phyloP scores from a whole-genome alignment of 2,113 vertebrate genomes.

The Oryzias curvinotus region DNA sequence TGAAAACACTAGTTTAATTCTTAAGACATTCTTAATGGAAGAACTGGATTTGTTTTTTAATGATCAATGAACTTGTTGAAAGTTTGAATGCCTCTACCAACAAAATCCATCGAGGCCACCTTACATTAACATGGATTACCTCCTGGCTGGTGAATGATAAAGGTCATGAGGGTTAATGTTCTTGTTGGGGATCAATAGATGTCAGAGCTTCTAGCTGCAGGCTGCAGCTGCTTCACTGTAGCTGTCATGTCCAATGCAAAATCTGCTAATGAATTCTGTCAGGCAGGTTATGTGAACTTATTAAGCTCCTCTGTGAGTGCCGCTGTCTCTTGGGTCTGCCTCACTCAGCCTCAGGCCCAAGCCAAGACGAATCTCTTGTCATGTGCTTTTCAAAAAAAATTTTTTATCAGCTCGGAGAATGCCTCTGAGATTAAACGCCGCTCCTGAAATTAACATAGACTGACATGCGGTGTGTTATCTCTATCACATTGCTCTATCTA shows the following conservation, averaged over 20 bases:
- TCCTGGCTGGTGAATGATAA: slow-evolving; percentile 3
- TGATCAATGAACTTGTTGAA: not conserved
- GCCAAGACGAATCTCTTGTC: slow-evolving; percentile 18
- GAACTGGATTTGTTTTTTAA: too few relatives aligned
- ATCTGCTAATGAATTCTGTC: slow-evolving; percentile 34
- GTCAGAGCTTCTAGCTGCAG: slow-evolving; percentile 19
- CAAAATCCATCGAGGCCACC: not conserved
- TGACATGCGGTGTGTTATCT: slow-evolving; percentile 19
- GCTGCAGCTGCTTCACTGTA: slow-evolving; percentile 6
- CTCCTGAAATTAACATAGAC: not conserved
- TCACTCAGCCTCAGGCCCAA: slow-evolving; percentile 38
- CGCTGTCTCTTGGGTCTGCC: slow-evolving; percentile 20
- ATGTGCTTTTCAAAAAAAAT: slow-evolving; percentile 11
- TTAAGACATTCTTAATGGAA: too few relatives aligned
- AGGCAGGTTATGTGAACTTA: slow-evolving; percentile 42
- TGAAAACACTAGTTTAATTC: too few relatives aligned
- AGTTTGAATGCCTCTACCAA: not conserved
- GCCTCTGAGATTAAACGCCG: slow-evolving; percentile 11
- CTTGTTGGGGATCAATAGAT: slow-evolving; percentile 19
- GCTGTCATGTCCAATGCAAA: slow-evolving; percentile 22
- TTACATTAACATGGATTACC: not conserved
- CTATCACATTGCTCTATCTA: not conserved
- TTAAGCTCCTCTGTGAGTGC: slow-evolving; percentile 32
- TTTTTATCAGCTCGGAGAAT: slow-evolving; percentile 10
- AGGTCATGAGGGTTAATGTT: slow-evolving; percentile 10